Evolutionary conservation across 2,797 vertebrate species (phyloP), one percentile per base, ranked within the genome.

Genomic region (Esox lucius): DNA sequence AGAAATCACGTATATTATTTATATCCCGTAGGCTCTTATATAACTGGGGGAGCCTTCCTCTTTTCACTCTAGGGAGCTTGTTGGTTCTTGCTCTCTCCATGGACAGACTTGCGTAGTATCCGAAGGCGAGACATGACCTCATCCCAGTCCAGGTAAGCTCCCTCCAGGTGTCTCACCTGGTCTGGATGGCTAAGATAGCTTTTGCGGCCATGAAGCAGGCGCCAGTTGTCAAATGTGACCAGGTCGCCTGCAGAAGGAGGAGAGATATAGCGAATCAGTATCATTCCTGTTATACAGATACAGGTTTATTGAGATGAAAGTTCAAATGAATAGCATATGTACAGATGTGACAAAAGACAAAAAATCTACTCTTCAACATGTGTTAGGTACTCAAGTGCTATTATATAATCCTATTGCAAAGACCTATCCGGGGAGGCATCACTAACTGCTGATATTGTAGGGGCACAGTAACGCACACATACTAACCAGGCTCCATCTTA

Each of bases 111-210:
- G 73, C 84, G 93, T 68, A 99, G 93, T 28, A 95, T 86, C 73
- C 94, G 90, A 53, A 99, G 93, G 74, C 96, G 94, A 3, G 97
- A 98, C 96, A 98, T 95, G 66, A 97, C 95, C 56, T 97, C 95
- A 1, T 98, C 97, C 98, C 98, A 99, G 87, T 98, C 96, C 51
- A 96, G 93, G 49, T 98, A 99, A 24, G 95, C 96, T 0, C 97
- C 98, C 82, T 99, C 97, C 16, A 99, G 93, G 82, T 95, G 96
- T 6, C 96, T 93, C 1, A 90, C 56, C 7, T 77, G 75, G 53
- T 81, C 85, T 0, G 70, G 72, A 0, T 33, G 13, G 0, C 94
- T 90, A 0, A 87, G 1, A 75, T 95, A 98, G 80, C 91, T 91
- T 1, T 72, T 91, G 0, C 96, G 93, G 0, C 96, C 94, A 0